phyloP scores from a whole-genome alignment of 1,140 invertebrate genomes.

The Listronotus bonariensis region DNA sequence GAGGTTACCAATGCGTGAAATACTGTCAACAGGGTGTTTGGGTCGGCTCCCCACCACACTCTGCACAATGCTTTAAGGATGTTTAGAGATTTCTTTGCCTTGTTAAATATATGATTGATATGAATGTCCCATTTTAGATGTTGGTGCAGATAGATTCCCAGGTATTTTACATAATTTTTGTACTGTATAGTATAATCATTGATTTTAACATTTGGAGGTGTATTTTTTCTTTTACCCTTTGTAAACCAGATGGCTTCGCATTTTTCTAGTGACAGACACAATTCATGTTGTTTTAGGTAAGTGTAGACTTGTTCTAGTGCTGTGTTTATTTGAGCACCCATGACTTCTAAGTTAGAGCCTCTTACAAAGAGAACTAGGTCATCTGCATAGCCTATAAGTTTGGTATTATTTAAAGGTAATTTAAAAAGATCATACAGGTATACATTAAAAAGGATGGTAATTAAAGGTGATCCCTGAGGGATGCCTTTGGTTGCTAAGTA shows the following conservation, averaged over 20 bases:
- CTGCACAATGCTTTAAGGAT: constrained; percentile 16
- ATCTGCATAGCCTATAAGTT: constrained; percentile 1
- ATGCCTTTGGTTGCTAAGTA: constrained; percentile 1
- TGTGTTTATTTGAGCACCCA: constrained; percentile 7
- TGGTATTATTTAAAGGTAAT: background rate
- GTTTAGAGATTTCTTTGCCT: constrained; percentile 13
- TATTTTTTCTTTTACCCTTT: too few species aligned
- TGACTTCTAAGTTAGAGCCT: constrained; percentile 4
- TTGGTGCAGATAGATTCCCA: background rate
- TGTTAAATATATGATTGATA: constrained; percentile 1
- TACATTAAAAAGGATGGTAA: constrained; percentile 4
- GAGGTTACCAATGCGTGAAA: constrained; percentile 3
- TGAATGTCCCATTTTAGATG: constrained; percentile 17
- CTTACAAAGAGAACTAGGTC: constrained; percentile 3
- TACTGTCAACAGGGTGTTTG: constrained; percentile 7
- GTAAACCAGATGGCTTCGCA: background rate
- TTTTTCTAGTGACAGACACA: background rate
- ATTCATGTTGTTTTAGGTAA: constrained; percentile 8
- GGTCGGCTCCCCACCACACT: constrained; percentile 18
- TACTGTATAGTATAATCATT: background rate
- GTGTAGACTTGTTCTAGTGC: background rate
- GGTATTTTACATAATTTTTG: constrained; percentile 15
- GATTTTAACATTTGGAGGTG: too few species aligned
- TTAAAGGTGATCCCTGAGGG: constrained; percentile 11
- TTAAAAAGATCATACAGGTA: constrained; percentile 5